Conservation (phyloP, 2,888 invertebrate species). For the Machimus rusticus region DNA sequence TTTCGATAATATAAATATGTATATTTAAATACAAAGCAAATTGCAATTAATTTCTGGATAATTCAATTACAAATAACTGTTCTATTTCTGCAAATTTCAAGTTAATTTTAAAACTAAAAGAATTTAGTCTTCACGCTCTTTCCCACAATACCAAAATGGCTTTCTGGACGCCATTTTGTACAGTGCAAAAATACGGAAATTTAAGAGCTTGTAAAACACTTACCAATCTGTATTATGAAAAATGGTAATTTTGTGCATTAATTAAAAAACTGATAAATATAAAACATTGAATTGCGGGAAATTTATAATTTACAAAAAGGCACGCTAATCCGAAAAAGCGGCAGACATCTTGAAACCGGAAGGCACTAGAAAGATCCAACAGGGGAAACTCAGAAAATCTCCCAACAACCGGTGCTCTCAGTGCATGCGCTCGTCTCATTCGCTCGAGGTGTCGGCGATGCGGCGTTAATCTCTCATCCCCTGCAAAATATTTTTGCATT, state of each 20-base stretch:
- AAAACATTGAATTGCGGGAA: background rate
- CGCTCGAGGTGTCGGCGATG: background rate
- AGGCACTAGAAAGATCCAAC: conserved; percentile 19
- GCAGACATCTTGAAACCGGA: conserved; percentile 24
- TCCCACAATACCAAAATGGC: background rate
- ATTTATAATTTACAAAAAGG: background rate
- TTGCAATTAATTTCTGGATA: background rate
- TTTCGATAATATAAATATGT: too few species aligned
- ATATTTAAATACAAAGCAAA: too few species aligned
- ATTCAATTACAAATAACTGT: background rate
- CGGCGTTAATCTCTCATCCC: background rate
- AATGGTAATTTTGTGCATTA: background rate
- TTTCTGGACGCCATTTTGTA: background rate
- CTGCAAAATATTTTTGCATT: background rate
- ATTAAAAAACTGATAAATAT: background rate
- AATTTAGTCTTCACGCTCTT: background rate
- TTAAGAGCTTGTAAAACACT: background rate
- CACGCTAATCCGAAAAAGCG: background rate
- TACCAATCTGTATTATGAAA: background rate
- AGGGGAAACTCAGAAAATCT: background rate
- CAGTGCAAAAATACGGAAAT: background rate
- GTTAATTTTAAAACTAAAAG: background rate
- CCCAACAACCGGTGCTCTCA: background rate
- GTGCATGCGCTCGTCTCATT: background rate
- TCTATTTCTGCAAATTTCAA: background rate